Evolutionary conservation across 1,140 invertebrate genomes (phyloP).

Genomic region (Helicoverpa zea): DNA sequence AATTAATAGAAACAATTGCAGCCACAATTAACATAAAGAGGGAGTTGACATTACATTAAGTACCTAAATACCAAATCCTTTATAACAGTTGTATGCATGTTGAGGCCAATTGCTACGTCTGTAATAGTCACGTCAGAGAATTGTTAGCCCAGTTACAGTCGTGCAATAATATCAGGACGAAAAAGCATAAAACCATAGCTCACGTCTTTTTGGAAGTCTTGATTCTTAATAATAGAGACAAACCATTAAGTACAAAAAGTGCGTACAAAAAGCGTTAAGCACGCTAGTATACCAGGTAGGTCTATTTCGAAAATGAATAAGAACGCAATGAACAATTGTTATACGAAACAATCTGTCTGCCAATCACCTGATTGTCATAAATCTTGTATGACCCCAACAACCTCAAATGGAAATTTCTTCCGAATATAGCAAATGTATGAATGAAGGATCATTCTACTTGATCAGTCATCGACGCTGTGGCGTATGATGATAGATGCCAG

Average conservation of each 20-base stretch:
- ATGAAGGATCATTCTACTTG: conserved; percentile 42
- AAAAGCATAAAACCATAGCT: background rate
- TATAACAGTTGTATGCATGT: no score
- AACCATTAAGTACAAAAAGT: no score
- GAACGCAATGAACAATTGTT: background rate
- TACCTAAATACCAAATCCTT: background rate
- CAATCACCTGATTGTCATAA: conserved; percentile 5
- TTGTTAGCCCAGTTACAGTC: no score
- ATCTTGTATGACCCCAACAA: background rate
- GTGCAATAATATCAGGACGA: no score
- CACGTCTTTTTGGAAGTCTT: background rate
- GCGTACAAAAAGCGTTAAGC: no score
- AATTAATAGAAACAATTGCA: conserved; percentile 69
- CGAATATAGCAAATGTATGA: conserved; percentile 42
- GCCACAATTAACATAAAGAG: conserved; percentile 55
- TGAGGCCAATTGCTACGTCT: no score
- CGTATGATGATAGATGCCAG: conserved; percentile 54
- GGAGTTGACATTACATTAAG: conserved; percentile 38
- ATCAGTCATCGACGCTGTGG: conserved; percentile 46
- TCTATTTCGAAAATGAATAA: background rate
- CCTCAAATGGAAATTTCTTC: background rate
- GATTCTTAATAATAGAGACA: no score
- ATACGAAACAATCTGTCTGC: background rate
- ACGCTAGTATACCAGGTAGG: background rate
- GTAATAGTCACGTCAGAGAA: no score